These are phyloP conservation scores for Asteroscopus sphinx DNA, from an alignment of 2,888 invertebrate species.

Conservation along the genomic window DNA sequence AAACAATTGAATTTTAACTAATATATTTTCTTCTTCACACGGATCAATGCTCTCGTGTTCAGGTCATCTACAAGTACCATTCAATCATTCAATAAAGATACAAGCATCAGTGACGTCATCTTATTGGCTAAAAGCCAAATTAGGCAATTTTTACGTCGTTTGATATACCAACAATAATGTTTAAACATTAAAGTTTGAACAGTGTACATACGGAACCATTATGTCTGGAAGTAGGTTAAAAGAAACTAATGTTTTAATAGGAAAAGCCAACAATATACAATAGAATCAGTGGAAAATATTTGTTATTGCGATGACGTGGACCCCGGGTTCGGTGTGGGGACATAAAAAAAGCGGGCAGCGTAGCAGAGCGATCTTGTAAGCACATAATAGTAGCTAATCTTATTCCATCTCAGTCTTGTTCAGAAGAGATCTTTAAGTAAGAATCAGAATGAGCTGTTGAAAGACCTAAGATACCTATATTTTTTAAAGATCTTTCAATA, in stretches of 20 bases:
- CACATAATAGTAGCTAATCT: too few relatives aligned
- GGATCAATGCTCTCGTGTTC: conserved; percentile 32
- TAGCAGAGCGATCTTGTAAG: conserved; percentile 28
- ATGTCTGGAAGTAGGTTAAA: conserved; percentile 73
- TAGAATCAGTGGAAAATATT: conserved; percentile 84
- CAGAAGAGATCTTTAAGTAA: too few relatives aligned
- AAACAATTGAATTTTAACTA: conserved; percentile 1
- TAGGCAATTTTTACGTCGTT: conserved; percentile 53
- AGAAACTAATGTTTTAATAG: conserved; percentile 82
- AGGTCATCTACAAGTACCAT: conserved; percentile 37
- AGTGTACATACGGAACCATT: conserved; percentile 55
- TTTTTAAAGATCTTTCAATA: too few relatives aligned
- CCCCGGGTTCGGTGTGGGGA: conserved; percentile 47
- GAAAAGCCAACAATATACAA: conserved; percentile 84
- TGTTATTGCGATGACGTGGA: conserved; percentile 79
- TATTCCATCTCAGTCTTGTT: too few relatives aligned
- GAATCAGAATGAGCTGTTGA: too few relatives aligned
- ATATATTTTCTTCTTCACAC: conserved; percentile 14
- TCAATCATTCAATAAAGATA: conserved; percentile 55
- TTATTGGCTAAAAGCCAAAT: conserved; percentile 58
- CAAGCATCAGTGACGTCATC: conserved; percentile 48
- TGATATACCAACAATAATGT: conserved; percentile 53
- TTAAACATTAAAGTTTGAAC: conserved; percentile 46
- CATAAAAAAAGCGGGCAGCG: conserved; percentile 51
- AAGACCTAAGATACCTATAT: too few relatives aligned